Conservation (phyloP, 2,113 vertebrate species). For the Ptychochromis oligacanthus region DNA sequence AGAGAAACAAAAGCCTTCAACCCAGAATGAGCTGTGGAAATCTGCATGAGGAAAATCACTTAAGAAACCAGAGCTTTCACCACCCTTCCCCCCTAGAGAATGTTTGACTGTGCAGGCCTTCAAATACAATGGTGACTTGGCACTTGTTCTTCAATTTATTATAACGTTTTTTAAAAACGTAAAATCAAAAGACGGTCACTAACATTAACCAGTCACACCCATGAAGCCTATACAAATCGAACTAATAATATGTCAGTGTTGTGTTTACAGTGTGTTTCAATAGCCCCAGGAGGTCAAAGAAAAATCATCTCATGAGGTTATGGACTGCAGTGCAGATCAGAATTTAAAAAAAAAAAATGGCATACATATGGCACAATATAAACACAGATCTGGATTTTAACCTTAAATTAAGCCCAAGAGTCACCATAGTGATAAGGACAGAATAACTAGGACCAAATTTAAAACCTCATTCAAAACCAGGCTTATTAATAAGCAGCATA, state of each 20-base stretch:
- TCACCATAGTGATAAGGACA: not conserved
- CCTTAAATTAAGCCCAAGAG: not conserved
- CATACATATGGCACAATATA: not conserved
- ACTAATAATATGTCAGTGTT: not conserved
- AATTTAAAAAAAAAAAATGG: not conserved
- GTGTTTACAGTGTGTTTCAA: not conserved
- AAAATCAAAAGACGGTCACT: not conserved
- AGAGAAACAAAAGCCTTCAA: conserved; percentile 52
- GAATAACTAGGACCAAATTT: not conserved
- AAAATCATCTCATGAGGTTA: not conserved
- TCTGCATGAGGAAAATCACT: conserved; percentile 57
- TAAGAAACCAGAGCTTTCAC: conserved; percentile 42
- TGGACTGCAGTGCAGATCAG: not conserved
- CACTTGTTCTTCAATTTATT: not conserved
- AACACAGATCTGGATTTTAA: not conserved
- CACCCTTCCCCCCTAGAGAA: conserved; percentile 35
- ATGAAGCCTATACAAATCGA: not conserved
- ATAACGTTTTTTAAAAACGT: not conserved
- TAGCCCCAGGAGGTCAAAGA: not conserved
- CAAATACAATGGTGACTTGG: conserved; percentile 18
- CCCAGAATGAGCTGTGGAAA: conserved; percentile 44
- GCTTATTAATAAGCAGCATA: not conserved
- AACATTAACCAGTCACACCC: not conserved
- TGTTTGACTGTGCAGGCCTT: not conserved
- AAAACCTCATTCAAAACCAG: rapidly evolving